Base-by-base conservation (phyloP, 2,113 vertebrate species). In the Coptodon rendalli region DNA sequence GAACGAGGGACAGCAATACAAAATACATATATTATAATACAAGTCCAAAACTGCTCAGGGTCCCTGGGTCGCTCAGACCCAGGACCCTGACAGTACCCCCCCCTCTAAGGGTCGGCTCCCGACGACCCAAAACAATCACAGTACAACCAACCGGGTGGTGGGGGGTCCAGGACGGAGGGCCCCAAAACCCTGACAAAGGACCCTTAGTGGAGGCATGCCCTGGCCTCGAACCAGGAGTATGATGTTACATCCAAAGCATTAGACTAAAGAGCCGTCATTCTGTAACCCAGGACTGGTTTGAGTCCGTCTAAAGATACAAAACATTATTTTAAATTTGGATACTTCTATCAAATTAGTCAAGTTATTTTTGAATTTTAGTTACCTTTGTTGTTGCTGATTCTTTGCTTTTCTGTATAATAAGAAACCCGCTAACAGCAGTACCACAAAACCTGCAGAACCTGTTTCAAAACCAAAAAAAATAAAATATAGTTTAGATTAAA, bases 361-460 rank as follows among this genome's bases (percentile, higher is more conserved):
- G 61, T 66, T 38, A 38, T 38, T 66, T 66, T 66, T 66, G 22
- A n/a, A 66, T 22, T 50, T 43, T 3, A 7, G 11, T 85, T 61
- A 89, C 89, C 59, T 59, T 40, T 11, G 5, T 24, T 9, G 7
- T 12, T 50, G 10, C 40, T 4, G 54, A 13, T 19, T 22, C 17
- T 40, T 40, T 1, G 3, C 36, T 14, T 9, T 71, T 43, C 38
- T 27, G 38, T 6, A 71, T 4, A 71, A 71, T 4, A 71, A 24
- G 3, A 43, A 8, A 14, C 0, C 0, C 1, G 2, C 1, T 9
- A 78, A 1, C 4, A 68, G 10, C 7, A 81, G 2, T 52, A 4
- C 3, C 29, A 43, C 1, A 14, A 43, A 5, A 78, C 56, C 88
- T 89, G 50, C 43, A 17, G 2, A 83, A 86, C 1, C 0, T 4